Evolutionary conservation across 2,888 invertebrate species (phyloP).

Genomic region (Stegana nigrithorax): DNA sequence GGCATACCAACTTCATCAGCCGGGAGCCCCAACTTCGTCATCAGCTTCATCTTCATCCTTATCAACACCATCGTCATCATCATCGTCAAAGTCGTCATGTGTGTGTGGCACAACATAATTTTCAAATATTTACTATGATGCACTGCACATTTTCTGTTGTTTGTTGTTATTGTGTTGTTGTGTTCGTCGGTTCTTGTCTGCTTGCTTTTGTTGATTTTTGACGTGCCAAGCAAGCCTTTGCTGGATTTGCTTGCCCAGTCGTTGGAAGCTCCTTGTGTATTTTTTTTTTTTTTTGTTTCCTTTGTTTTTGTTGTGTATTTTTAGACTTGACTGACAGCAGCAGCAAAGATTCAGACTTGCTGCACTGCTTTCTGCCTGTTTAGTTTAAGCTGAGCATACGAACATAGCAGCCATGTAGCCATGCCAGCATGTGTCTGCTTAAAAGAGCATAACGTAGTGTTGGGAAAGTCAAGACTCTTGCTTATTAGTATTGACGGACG

Average conservation of each 20-base stretch:
- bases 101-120: neutral
- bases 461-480: neutral
- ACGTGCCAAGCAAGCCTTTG: neutral
- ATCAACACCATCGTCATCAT: neutral
- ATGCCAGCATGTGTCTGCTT: neutral
- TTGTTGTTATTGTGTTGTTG: neutral
- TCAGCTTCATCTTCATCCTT: too few species aligned
- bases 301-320: neutral
- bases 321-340: constrained; percentile 5
- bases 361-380: neutral
- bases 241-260: neutral
- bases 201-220: neutral
- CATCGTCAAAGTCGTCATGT: neutral
- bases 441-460: constrained; percentile 1
- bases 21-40: too few species aligned
- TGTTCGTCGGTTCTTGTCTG: neutral
- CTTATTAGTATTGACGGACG: constrained; percentile 5
- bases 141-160: neutral
- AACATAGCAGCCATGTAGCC: neutral
- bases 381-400: neutral
- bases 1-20: too few species aligned
- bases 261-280: neutral
- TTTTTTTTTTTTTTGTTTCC: neutral
- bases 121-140: constrained; percentile 15
- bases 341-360: neutral